Evolutionary conservation across 2,888 invertebrate species (phyloP).

Genomic region (Zeuzera pyrina): DNA sequence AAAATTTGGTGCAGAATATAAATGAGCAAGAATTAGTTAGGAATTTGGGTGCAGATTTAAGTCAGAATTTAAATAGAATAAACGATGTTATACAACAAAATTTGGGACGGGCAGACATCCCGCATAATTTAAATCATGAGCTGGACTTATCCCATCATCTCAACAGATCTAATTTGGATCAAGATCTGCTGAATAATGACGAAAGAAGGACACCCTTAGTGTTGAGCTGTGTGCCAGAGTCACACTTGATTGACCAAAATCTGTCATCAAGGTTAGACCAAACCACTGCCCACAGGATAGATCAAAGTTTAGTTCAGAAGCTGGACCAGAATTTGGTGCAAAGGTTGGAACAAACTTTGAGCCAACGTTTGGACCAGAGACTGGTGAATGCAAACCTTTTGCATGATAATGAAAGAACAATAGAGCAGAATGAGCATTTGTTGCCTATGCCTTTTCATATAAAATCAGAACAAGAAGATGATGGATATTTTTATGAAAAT

Average conservation of each 20-base stretch:
- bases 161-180: conserved; percentile 34
- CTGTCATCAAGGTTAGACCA: conserved; percentile 10
- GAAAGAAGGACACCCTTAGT: conserved; percentile 25
- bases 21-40: conserved; percentile 26
- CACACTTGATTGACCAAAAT: conserved; percentile 8
- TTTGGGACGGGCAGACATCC: conserved; percentile 25
- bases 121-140: conserved; percentile 38
- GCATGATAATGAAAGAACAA: conserved; percentile 23
- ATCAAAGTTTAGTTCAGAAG: conserved; percentile 12
- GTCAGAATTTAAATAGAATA: conserved; percentile 21
- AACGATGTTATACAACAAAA: conserved; percentile 29
- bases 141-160: conserved; percentile 41
- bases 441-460: conserved; percentile 55
- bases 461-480: conserved; percentile 57
- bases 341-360: conserved; percentile 25
- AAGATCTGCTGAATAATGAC: conserved; percentile 26
- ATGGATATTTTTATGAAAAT: conserved; percentile 54
- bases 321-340: conserved; percentile 11
- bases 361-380: conserved; percentile 23
- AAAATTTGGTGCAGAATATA: conserved; percentile 33
- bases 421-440: conserved; percentile 34
- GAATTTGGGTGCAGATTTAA: conserved; percentile 12
- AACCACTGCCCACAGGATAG: conserved; percentile 10
- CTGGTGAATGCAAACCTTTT: conserved; percentile 20
- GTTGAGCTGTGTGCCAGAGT: conserved; percentile 8